phyloP scores from a whole-genome alignment of 2,113 vertebrate genomes.

The Thermophis baileyi region DNA sequence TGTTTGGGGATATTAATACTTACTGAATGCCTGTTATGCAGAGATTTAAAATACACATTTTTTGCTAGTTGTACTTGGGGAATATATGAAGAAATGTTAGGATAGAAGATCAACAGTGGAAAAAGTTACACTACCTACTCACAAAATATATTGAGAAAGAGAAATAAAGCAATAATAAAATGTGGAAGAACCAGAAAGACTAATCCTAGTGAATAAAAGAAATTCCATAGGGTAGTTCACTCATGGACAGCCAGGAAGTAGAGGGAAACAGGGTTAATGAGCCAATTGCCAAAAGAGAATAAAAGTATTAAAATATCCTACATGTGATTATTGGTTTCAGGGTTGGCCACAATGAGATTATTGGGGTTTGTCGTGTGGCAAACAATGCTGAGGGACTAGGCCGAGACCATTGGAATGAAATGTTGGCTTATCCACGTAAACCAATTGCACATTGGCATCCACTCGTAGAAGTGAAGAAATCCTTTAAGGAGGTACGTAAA shows the following conservation, averaged over 20 bases:
- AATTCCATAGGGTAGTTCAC: background rate
- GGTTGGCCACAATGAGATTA: slow-evolving; percentile 97
- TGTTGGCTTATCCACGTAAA: slow-evolving; percentile 95
- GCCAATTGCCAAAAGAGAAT: background rate
- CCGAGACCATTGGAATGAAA: slow-evolving; percentile 98
- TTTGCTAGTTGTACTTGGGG: background rate
- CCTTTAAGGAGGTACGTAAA: slow-evolving; percentile 90
- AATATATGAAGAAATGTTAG: background rate
- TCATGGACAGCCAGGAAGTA: background rate
- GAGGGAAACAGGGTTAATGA: background rate
- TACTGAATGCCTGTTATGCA: background rate
- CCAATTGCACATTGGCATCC: slow-evolving; percentile 98
- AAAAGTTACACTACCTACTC: background rate
- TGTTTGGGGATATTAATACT: background rate
- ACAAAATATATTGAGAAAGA: background rate
- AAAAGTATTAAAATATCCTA: background rate
- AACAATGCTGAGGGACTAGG: slow-evolving; percentile 87
- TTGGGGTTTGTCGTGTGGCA: slow-evolving; percentile 90
- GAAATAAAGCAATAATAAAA: background rate
- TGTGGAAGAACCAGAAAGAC: background rate
- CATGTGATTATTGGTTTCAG: slow-evolving; percentile 60
- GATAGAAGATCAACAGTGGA: background rate
- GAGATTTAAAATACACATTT: background rate
- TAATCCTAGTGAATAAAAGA: background rate
- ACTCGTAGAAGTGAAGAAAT: slow-evolving; percentile 93